phyloP scores from a whole-genome alignment of 2,797 vertebrate genomes.

The Neomorphus geoffroyi region DNA sequence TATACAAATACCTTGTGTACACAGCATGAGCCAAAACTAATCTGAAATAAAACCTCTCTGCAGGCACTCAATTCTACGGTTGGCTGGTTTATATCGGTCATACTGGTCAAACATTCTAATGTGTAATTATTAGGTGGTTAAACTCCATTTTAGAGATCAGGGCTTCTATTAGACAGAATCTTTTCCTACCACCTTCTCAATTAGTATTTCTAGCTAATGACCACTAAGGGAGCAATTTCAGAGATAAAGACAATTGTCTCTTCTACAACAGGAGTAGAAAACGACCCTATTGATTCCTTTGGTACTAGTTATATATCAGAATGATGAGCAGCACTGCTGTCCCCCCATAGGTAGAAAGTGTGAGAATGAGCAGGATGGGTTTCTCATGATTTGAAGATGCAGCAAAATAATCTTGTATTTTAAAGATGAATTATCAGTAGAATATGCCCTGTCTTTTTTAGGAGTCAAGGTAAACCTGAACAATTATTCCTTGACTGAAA shows the following conservation, averaged over 20 bases:
- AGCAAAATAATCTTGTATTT: background rate
- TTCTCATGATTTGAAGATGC: slow-evolving; percentile 3
- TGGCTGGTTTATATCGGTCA: background rate
- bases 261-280: slow-evolving; percentile 58
- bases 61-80: background rate
- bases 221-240: slow-evolving; percentile 69
- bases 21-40: background rate
- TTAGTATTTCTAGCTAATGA: slow-evolving; percentile 68
- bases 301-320: slow-evolving; percentile 33
- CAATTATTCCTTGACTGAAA: background rate
- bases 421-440: background rate
- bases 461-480: background rate
- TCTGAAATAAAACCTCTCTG: slow-evolving; percentile 9
- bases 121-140: slow-evolving; percentile 55
- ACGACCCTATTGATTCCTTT: slow-evolving; percentile 36
- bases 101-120: background rate
- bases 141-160: slow-evolving; percentile 31
- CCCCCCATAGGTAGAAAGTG: background rate
- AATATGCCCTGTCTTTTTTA: background rate
- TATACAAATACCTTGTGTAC: background rate
- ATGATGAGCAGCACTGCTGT: slow-evolving; percentile 46
- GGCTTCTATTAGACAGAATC: slow-evolving; percentile 53
- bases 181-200: slow-evolving; percentile 62
- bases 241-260: slow-evolving; percentile 60
- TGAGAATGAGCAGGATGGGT: background rate